These are phyloP conservation scores for Naja naja DNA, from an alignment of 2,113 vertebrate genomes.

Conservation along the genomic window DNA sequence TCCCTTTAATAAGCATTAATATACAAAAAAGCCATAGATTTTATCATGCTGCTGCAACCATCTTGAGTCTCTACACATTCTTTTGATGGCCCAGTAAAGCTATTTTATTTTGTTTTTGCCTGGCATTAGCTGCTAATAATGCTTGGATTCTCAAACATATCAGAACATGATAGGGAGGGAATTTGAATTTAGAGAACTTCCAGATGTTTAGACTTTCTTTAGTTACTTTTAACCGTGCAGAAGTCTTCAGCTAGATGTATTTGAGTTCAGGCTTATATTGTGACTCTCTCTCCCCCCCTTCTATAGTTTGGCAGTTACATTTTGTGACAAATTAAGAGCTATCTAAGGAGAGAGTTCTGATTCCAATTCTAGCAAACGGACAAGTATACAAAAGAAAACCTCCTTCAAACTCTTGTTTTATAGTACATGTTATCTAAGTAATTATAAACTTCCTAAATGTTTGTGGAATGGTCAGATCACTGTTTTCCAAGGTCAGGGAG, in stretches of 20 bases:
- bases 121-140: not conserved
- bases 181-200: not conserved
- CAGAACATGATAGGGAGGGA: not conserved
- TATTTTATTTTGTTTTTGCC: not conserved
- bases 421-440: constrained; percentile 16
- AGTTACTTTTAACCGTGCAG: not conserved
- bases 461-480: constrained; percentile 16
- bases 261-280: not conserved
- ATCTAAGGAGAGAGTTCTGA: accelerated
- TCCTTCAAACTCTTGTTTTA: not conserved
- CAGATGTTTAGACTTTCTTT: not conserved
- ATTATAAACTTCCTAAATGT: not conserved
- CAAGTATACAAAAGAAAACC: not conserved
- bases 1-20: not conserved
- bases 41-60: not conserved
- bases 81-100: not conserved
- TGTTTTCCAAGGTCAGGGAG: constrained; percentile 16
- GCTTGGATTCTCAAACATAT: not conserved
- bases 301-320: not conserved
- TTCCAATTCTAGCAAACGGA: not conserved
- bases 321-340: not conserved
- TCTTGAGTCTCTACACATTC: not conserved
- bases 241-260: not conserved
- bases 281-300: too few relatives aligned
- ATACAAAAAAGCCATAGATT: not conserved